A percentile compares a stretch with the other conserved stretches of the same genome.
phyloP scores from a whole-genome alignment of 2,113 vertebrate species.

The Polyodon spathula region DNA sequence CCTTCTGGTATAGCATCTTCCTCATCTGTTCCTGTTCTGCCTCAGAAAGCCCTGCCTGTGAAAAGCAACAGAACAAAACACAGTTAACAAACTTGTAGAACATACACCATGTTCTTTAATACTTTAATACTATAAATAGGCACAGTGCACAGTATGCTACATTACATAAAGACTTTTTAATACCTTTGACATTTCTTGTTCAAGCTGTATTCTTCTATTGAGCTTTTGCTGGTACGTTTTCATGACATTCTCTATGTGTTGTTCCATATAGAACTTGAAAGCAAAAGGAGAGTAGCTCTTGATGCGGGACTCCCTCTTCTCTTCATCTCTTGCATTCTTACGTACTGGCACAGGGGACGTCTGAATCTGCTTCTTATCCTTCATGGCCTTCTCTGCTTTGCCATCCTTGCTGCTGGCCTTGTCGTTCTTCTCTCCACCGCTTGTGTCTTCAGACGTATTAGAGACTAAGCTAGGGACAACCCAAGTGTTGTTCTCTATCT shows the following conservation, averaged over 20 bases:
- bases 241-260: slow-evolving; percentile 94
- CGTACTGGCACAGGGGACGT: slow-evolving; percentile 85
- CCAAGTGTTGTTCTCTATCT: slow-evolving; percentile 51
- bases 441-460: slow-evolving; percentile 46
- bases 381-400: slow-evolving; percentile 69
- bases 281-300: slow-evolving; percentile 96
- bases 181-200: slow-evolving; percentile 97
- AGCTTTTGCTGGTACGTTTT: slow-evolving; percentile 97
- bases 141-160: not conserved
- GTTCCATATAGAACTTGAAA: slow-evolving; percentile 98
- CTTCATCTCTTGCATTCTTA: slow-evolving; percentile 80
- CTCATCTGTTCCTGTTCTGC: slow-evolving; percentile 96
- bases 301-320: slow-evolving; percentile 92
- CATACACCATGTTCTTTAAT: too few relatives aligned
- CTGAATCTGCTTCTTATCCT: slow-evolving; percentile 96
- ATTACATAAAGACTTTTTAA: not conserved
- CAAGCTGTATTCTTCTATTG: slow-evolving; percentile 82
- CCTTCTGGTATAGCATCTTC: slow-evolving; percentile 96
- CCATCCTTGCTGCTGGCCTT: slow-evolving; percentile 57
- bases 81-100: slow-evolving; percentile 7
- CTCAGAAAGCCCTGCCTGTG: slow-evolving; percentile 85
- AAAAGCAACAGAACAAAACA: not conserved
- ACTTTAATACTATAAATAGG: too few relatives aligned
- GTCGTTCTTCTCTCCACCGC: slow-evolving; percentile 48
- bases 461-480: slow-evolving; percentile 28